A percentile compares a stretch with the other conserved stretches of the same genome.
phyloP scores from a whole-genome alignment of 1,140 invertebrate genomes.

The Neelides sp. region DNA sequence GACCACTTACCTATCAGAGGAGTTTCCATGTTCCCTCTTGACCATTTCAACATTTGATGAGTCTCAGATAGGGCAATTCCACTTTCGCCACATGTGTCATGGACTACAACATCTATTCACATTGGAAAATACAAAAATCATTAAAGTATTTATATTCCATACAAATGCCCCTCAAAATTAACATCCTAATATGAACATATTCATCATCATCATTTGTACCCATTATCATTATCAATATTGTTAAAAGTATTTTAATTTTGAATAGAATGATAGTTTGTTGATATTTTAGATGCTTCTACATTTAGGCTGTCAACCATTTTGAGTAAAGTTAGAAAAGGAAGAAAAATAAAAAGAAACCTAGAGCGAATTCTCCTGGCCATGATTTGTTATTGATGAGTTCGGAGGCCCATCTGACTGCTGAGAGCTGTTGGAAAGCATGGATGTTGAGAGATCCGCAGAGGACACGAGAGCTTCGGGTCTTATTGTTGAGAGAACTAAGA shows the following conservation, averaged over 20 bases:
- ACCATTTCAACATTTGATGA: conserved; percentile 25
- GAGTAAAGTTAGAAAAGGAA: no score
- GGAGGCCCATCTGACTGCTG: conserved; percentile 26
- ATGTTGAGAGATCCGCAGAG: conserved; percentile 26
- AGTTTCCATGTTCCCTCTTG: conserved; percentile 19
- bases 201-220: no score
- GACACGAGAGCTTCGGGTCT: conserved; percentile 10
- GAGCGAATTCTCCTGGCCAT: conserved; percentile 26
- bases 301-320: background rate
- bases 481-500: conserved; percentile 3
- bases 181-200: no score
- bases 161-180: no score
- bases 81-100: conserved; percentile 30
- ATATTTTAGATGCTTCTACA: conserved; percentile 4
- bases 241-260: no score
- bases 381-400: conserved; percentile 30
- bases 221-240: no score
- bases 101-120: conserved; percentile 26
- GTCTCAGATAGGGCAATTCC: conserved; percentile 19
- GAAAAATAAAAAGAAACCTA: conserved; percentile 25
- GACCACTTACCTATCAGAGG: conserved; percentile 28
- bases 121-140: conserved; percentile 10
- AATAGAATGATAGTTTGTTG: no score
- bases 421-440: conserved; percentile 27
- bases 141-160: no score